Evolutionary conservation across 1,140 invertebrate species (phyloP).

Genomic region (Halictus rubicundus): DNA sequence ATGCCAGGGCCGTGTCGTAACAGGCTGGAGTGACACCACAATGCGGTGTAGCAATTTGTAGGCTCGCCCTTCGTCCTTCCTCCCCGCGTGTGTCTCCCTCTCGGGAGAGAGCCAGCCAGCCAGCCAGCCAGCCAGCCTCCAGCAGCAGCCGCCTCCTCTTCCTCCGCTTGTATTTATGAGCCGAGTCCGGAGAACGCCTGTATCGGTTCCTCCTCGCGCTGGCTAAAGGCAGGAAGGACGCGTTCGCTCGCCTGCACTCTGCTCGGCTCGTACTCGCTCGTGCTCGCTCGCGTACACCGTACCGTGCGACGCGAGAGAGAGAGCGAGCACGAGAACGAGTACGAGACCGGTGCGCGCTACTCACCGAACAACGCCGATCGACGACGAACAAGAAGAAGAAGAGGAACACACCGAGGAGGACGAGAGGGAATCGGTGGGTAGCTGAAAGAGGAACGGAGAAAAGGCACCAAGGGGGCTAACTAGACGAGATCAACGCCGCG

Average conservation of each 20-base stretch:
- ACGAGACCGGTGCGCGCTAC: too few species aligned
- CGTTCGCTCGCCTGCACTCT: not conserved
- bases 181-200: constrained; percentile 42
- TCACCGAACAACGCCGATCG: too few species aligned
- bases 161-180: constrained; percentile 66
- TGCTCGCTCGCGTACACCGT: not conserved
- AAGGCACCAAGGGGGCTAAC: constrained; percentile 68
- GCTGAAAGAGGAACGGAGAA: not conserved
- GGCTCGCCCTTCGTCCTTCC: constrained; percentile 78
- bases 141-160: constrained; percentile 19
- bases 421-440: not conserved
- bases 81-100: constrained; percentile 56
- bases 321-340: too few species aligned
- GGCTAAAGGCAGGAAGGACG: constrained; percentile 48
- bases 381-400: constrained; percentile 11
- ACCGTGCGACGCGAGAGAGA: not conserved
- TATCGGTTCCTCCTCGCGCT: constrained; percentile 57
- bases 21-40: constrained; percentile 80
- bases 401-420: not conserved
- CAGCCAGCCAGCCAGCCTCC: constrained; percentile 21
- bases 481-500: constrained; percentile 75
- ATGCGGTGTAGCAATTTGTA: constrained; percentile 82
- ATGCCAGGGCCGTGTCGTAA: constrained; percentile 79
- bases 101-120: constrained; percentile 4
- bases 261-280: too few species aligned